These are phyloP conservation scores for Trilocha varians DNA, from an alignment of 2,888 invertebrate genomes.

Conservation along the genomic window DNA sequence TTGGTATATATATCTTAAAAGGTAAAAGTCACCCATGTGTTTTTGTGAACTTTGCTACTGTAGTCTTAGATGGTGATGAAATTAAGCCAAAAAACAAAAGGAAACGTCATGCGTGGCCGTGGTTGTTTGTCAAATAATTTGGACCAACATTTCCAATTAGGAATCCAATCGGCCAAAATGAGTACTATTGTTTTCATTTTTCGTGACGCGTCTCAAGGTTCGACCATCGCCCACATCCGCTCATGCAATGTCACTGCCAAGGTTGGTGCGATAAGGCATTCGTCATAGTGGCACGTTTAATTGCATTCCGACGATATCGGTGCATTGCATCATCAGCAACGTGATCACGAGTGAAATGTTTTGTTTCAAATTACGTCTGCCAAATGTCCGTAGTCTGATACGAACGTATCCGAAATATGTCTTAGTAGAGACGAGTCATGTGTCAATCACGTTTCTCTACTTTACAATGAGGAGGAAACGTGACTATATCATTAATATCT, in stretches of 20 bases:
- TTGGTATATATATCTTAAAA: too few species aligned
- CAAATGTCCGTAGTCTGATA: neutral
- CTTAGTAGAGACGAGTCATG: too few species aligned
- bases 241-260: conserved; percentile 58
- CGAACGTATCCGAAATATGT: too few species aligned
- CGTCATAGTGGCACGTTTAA: conserved; percentile 56
- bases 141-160: neutral
- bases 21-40: too few species aligned
- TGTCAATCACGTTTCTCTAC: too few species aligned
- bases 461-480: too few species aligned
- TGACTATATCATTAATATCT: too few species aligned
- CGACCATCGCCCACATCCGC: conserved; percentile 1
- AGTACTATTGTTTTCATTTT: neutral
- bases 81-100: too few species aligned
- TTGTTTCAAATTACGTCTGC: neutral
- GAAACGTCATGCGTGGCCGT: too few species aligned
- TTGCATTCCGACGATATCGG: conserved; percentile 62
- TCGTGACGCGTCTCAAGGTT: neutral
- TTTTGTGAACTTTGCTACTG: too few species aligned
- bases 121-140: too few species aligned
- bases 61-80: too few species aligned
- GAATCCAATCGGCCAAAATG: neutral
- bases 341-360: conserved; percentile 33
- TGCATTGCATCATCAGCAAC: conserved; percentile 51
- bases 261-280: conserved; percentile 54